phyloP scores from a whole-genome alignment of 2,113 vertebrate genomes.

The Zosterops hypoxanthus region DNA sequence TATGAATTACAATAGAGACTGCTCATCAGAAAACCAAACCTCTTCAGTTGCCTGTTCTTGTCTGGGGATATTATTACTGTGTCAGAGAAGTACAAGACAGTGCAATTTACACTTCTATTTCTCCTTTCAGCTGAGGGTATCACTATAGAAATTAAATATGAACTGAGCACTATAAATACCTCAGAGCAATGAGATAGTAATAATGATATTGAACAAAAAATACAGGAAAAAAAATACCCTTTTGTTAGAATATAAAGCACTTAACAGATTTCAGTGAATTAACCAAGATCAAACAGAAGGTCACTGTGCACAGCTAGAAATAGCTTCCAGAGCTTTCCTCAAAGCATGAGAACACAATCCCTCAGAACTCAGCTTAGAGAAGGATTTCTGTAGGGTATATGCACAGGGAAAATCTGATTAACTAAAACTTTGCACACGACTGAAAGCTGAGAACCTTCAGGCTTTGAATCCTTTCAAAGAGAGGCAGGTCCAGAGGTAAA shows the following conservation, averaged over 20 bases:
- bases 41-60: not conserved
- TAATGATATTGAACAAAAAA: constrained; percentile 40
- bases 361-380: not conserved
- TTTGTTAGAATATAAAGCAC: constrained; percentile 31
- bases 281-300: constrained; percentile 53
- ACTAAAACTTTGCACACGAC: not conserved
- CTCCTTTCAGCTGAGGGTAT: constrained; percentile 12
- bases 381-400: constrained; percentile 1
- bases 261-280: constrained; percentile 8
- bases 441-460: constrained; percentile 17
- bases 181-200: constrained; percentile 17
- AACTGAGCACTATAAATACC: constrained; percentile 2
- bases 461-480: not conserved
- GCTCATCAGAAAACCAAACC: constrained; percentile 6
- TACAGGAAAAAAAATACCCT: constrained; percentile 4
- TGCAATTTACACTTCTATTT: not conserved
- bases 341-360: not conserved
- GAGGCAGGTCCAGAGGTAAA: not conserved
- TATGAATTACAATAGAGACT: not conserved
- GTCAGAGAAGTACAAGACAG: not conserved
- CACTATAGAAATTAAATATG: not conserved
- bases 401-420: not conserved
- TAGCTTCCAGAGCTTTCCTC: constrained; percentile 34
- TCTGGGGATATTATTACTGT: not conserved
- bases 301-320: constrained; percentile 12